Base-by-base conservation (phyloP, 2,113 vertebrate species). In the Seriola rivoliana region DNA sequence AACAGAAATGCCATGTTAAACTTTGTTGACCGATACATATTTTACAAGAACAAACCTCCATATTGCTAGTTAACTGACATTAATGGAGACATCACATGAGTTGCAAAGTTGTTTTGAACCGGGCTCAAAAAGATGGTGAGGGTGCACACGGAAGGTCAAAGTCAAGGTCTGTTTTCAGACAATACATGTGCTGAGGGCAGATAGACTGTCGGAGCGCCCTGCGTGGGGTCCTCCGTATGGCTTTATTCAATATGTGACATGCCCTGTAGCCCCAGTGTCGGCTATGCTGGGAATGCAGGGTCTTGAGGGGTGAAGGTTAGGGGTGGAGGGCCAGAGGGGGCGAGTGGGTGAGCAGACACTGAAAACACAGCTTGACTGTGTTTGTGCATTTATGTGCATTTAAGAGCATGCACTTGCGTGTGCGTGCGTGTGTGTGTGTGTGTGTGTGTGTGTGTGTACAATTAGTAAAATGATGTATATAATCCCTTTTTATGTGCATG, bases 161-260 rank as follows among this genome's bases (percentile, higher is more conserved):
- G 93, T 92, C 92, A 94, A 94, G 89, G 86, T 91, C 89, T 89
- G 69, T 81, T 80, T 69, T 73, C 84, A 89, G 92, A 95, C 92
- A 89, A 89, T 88, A 23, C 82, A 70, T 65, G 67, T 46, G 69
- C 69, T 74, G 66, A 74, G 75, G 29, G 36, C 62, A 79, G 58
- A 69, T 70, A 67, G 67, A 8, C 0, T 46, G 77, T 48, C 0
- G 0, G 82, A 59, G 48, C 8, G 38, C 72, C 4, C 34, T 11
- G 72, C 79, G 44, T 80, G 80, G 87, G 69, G 78, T 79, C 80
- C 75, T 44, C 59, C 13, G 2, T 32, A 63, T 68, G 84, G 81
- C 79, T 76, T 88, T 79, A 50, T 86, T 90, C 83, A 78, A 84
- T 81, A 78, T 88, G 80, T 84, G 90, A 80, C 74, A 85, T 88